Percentiles rank a stretch among this genome's conserved stretches.
Evolutionary conservation across 2,888 invertebrate species (phyloP).

Genomic region (Endotricha flammealis): DNA sequence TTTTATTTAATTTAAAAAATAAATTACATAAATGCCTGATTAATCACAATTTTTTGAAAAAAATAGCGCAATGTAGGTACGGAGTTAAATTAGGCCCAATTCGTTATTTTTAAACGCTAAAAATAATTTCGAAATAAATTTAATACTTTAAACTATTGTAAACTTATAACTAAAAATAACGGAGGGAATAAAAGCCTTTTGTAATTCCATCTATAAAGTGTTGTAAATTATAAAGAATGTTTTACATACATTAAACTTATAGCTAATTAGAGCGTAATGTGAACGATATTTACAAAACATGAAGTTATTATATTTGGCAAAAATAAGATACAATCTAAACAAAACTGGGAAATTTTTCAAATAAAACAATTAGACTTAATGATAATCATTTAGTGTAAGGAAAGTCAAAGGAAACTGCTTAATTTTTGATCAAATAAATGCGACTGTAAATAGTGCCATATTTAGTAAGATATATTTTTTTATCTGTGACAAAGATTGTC

Average conservation of each 20-base stretch:
- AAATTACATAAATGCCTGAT: slow-evolving; percentile 18
- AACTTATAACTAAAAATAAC: slow-evolving; percentile 43
- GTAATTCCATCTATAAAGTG: slow-evolving; percentile 9
- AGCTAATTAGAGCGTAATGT: slow-evolving; percentile 30
- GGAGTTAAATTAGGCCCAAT: slow-evolving; percentile 17
- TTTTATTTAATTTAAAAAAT: slow-evolving; percentile 25
- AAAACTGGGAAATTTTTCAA: slow-evolving; percentile 23
- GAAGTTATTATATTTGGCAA: slow-evolving; percentile 65
- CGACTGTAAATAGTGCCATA: no score
- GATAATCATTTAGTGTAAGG: no score
- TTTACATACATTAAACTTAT: slow-evolving; percentile 20
- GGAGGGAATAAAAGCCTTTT: slow-evolving; percentile 34
- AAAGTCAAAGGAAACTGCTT: no score
- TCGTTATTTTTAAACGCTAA: slow-evolving; percentile 7
- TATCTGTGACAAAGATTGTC: no score
- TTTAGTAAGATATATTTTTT: no score
- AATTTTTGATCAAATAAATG: no score
- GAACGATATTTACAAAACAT: slow-evolving; percentile 62
- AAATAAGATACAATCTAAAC: slow-evolving; percentile 58
- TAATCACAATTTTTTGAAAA: slow-evolving; percentile 9
- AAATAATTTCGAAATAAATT: slow-evolving; percentile 14
- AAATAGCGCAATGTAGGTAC: slow-evolving; percentile 3
- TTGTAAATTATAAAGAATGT: slow-evolving; percentile 8
- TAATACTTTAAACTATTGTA: slow-evolving; percentile 28
- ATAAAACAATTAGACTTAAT: slow-evolving; percentile 34